phyloP scores from a whole-genome alignment of 2,888 invertebrate species.

The Drosophila siamana region DNA sequence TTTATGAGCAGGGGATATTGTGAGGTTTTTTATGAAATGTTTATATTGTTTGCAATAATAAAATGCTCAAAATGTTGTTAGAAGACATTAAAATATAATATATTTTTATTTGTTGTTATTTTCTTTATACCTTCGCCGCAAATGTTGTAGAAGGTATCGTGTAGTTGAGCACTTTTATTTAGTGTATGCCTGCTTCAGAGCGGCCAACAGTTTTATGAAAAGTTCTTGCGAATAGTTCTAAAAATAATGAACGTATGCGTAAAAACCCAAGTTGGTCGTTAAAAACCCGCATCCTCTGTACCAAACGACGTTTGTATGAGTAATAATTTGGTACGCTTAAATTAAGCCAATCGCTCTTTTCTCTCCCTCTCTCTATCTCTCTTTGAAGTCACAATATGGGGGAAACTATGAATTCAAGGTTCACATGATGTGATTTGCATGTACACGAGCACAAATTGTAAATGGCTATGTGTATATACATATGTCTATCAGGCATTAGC shows the following conservation, averaged over 20 bases:
- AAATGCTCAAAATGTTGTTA: neutral
- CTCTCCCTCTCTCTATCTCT: no score
- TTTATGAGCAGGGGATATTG: constrained; percentile 5
- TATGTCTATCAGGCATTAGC: constrained; percentile 11
- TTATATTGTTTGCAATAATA: no score
- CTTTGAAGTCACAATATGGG: no score
- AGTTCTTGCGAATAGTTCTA: neutral
- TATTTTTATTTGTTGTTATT: neutral
- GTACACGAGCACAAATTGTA: neutral
- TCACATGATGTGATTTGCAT: constrained; percentile 7
- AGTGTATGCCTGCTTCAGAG: neutral
- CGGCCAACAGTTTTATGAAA: neutral
- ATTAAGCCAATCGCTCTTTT: neutral
- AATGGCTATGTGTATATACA: neutral
- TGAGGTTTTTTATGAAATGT: no score
- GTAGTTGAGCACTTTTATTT: neutral
- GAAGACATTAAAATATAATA: neutral
- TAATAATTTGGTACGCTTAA: constrained; percentile 10
- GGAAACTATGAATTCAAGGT: constrained; percentile 17
- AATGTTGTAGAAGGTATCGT: neutral
- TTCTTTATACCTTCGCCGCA: neutral
- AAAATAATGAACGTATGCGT: neutral
- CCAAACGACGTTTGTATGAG: constrained; percentile 1
- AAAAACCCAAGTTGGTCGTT: constrained; percentile 9
- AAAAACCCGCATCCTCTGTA: constrained; percentile 8